Conservation (phyloP, 1,140 invertebrate genomes). For the Calliopsis andreniformis region DNA sequence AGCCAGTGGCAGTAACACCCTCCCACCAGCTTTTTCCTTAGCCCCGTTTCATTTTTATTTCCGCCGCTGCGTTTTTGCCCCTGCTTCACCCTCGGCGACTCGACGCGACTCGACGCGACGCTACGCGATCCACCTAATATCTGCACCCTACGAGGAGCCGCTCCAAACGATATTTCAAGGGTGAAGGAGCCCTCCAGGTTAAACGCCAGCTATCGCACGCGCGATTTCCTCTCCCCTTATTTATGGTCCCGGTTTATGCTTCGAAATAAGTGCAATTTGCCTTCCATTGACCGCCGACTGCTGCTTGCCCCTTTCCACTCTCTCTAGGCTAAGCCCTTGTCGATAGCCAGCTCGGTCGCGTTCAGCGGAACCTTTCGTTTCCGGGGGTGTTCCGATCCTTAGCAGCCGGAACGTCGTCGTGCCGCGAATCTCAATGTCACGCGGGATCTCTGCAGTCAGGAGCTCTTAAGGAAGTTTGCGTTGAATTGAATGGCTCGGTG, state of each 20-base stretch:
- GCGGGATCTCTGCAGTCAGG: conserved; percentile 6
- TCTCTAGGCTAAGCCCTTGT: not conserved
- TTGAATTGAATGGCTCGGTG: too few relatives aligned
- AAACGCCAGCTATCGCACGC: conserved; percentile 12
- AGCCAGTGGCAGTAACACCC: conserved; percentile 66
- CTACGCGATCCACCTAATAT: conserved; percentile 67
- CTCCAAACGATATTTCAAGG: conserved; percentile 40
- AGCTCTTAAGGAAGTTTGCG: too few relatives aligned
- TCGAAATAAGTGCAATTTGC: conserved; percentile 36
- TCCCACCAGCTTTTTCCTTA: conserved; percentile 35
- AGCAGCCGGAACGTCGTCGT: not conserved
- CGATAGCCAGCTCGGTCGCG: not conserved
- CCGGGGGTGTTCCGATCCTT: conserved; percentile 16
- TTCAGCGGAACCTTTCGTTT: not conserved
- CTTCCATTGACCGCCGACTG: not conserved
- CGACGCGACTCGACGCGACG: too few relatives aligned
- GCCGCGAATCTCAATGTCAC: conserved; percentile 16
- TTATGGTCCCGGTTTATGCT: conserved; percentile 27
- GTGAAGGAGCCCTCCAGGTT: not conserved
- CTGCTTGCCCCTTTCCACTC: not conserved
- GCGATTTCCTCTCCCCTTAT: conserved; percentile 30
- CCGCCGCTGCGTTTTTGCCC: conserved; percentile 41
- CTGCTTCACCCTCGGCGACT: conserved; percentile 23
- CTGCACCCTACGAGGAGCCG: conserved; percentile 22
- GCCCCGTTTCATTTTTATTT: conserved; percentile 49